Conservation (phyloP, 2,113 vertebrate genomes). For the Bothrops jararaca region DNA sequence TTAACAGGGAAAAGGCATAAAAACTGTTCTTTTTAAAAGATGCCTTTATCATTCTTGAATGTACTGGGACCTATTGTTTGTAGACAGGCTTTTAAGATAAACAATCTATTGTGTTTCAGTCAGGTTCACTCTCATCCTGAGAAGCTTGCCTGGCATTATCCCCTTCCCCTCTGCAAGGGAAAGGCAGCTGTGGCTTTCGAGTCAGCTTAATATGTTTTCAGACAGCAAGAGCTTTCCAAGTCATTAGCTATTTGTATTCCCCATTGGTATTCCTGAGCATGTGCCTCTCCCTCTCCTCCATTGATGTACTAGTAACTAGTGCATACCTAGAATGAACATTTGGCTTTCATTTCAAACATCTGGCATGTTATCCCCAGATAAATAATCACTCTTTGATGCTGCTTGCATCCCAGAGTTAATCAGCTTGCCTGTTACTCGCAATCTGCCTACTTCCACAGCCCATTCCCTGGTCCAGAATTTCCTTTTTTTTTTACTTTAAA, state of each 20-base stretch:
- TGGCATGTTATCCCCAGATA: constrained; percentile 15
- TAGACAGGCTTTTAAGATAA: background rate
- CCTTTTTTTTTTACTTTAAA: background rate
- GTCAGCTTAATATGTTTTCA: background rate
- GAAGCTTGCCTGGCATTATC: background rate
- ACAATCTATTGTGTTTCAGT: background rate
- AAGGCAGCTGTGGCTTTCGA: background rate
- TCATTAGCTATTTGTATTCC: background rate
- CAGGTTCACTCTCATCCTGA: background rate
- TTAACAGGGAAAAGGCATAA: background rate
- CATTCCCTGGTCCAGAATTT: background rate
- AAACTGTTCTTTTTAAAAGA: background rate
- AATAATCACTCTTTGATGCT: constrained; percentile 19
- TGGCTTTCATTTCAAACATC: constrained; percentile 29
- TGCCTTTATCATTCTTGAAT: background rate
- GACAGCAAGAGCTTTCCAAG: constrained; percentile 19
- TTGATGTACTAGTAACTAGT: background rate
- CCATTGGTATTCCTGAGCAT: background rate
- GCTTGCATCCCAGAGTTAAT: constrained; percentile 19
- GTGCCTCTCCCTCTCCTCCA: background rate
- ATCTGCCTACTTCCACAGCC: background rate
- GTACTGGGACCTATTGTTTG: background rate
- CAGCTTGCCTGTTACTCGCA: constrained; percentile 16
- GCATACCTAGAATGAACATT: constrained; percentile 28
- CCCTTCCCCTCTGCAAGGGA: background rate